Evolutionary conservation across 1,140 invertebrate species (phyloP).

Genomic region (Macrosteles quadrilineatus): DNA sequence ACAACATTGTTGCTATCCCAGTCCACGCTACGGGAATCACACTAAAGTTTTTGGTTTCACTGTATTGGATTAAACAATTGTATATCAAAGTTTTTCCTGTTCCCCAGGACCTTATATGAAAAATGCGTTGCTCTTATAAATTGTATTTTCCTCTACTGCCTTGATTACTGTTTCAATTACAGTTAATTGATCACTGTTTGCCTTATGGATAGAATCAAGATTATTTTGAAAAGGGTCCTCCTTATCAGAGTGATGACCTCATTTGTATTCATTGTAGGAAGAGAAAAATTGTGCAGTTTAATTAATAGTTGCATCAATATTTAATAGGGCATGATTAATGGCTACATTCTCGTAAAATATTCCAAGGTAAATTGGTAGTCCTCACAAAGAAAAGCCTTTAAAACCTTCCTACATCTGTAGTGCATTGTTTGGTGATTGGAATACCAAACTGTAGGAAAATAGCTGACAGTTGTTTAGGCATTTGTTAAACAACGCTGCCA

Average conservation of each 20-base stretch:
- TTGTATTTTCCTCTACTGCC: background rate
- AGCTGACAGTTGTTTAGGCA: background rate
- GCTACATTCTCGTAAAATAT: too few species aligned
- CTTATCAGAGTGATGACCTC: too few species aligned
- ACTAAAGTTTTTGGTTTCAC: background rate
- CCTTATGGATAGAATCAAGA: background rate
- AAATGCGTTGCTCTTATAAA: background rate
- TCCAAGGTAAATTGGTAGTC: too few species aligned
- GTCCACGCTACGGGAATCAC: background rate
- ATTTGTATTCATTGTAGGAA: too few species aligned
- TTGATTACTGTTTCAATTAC: background rate
- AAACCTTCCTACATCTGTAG: too few species aligned
- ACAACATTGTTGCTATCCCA: background rate
- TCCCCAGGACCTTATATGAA: background rate
- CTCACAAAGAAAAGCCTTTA: too few species aligned
- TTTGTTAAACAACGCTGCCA: background rate
- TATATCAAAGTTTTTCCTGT: too few species aligned
- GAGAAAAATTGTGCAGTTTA: too few species aligned
- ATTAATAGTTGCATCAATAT: too few species aligned
- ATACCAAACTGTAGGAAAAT: background rate
- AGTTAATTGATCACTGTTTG: background rate
- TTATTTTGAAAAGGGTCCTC: background rate
- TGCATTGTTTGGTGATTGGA: background rate
- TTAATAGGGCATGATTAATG: too few species aligned
- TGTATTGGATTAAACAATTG: background rate